Evolutionary conservation across 2,888 invertebrate genomes (phyloP).

Genomic region (Cephalotes varians): DNA sequence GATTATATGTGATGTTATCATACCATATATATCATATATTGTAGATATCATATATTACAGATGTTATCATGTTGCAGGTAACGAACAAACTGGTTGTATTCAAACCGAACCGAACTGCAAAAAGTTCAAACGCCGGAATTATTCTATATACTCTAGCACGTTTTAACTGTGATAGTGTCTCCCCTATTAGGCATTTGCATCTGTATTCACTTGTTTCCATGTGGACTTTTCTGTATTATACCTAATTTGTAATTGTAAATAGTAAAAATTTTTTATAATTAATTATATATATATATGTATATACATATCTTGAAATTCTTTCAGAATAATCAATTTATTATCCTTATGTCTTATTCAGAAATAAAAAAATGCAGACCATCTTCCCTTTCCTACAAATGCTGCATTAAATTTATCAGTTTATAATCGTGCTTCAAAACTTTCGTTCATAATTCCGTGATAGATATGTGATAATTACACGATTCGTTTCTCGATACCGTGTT

Average conservation of each 20-base stretch:
- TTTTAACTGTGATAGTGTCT: slow-evolving; percentile 59
- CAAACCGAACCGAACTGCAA: slow-evolving; percentile 79
- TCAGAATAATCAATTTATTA: background rate
- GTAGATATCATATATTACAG: too few species aligned
- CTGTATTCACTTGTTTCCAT: slow-evolving; percentile 3
- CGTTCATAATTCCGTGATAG: background rate
- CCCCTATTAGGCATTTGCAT: background rate
- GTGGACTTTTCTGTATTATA: slow-evolving; percentile 24
- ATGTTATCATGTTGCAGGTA: slow-evolving; percentile 60
- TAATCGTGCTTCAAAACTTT: slow-evolving; percentile 1
- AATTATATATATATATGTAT: background rate
- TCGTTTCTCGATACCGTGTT: background rate
- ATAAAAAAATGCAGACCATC: background rate
- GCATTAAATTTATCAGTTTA: background rate
- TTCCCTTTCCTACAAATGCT: background rate
- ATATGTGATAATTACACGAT: background rate
- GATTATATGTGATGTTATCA: too few species aligned
- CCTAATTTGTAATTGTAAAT: slow-evolving; percentile 28
- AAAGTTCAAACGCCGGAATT: slow-evolving; percentile 86
- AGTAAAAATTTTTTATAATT: background rate
- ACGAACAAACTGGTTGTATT: slow-evolving; percentile 37
- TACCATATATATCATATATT: too few species aligned
- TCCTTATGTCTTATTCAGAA: background rate
- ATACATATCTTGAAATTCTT: background rate
- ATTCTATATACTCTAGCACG: slow-evolving; percentile 83